Conservation (phyloP, 2,888 invertebrate species). For the Eilema sororculum region DNA sequence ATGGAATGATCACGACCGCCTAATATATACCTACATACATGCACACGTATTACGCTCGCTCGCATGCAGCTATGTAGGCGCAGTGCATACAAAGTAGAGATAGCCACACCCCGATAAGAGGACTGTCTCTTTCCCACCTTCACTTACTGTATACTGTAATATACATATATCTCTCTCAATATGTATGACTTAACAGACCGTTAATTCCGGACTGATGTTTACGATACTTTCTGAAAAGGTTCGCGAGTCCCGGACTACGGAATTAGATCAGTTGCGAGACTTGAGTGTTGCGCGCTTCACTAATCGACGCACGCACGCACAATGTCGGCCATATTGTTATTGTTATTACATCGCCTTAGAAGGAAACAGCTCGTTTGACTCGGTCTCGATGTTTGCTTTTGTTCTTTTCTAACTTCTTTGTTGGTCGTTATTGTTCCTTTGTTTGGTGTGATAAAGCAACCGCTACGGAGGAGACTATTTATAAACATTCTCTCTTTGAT, state of each 20-base stretch:
- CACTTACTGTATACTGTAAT: constrained; percentile 40
- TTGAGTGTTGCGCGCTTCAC: constrained; percentile 59
- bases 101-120: constrained; percentile 80
- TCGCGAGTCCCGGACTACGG: constrained; percentile 52
- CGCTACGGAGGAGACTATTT: constrained; percentile 68
- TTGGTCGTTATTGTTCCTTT: constrained; percentile 79
- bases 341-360: constrained; percentile 73
- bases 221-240: constrained; percentile 59
- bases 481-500: constrained; percentile 75
- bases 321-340: constrained; percentile 75
- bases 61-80: constrained; percentile 72
- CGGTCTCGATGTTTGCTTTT: constrained; percentile 75
- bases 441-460: constrained; percentile 72
- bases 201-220: constrained; percentile 61
- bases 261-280: constrained; percentile 64
- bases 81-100: constrained; percentile 78
- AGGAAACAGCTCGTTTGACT: constrained; percentile 76
- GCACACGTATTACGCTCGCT: constrained; percentile 59
- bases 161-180: constrained; percentile 36
- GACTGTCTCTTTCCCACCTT: constrained; percentile 70
- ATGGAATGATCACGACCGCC: constrained; percentile 68
- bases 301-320: constrained; percentile 66
- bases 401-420: constrained; percentile 81
- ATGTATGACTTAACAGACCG: constrained; percentile 59
- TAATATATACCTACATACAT: constrained; percentile 50